Percentiles rank a stretch among this genome's conserved stretches.
phyloP scores from a whole-genome alignment of 2,797 vertebrate genomes.

The Pagetopsis macropterus region DNA sequence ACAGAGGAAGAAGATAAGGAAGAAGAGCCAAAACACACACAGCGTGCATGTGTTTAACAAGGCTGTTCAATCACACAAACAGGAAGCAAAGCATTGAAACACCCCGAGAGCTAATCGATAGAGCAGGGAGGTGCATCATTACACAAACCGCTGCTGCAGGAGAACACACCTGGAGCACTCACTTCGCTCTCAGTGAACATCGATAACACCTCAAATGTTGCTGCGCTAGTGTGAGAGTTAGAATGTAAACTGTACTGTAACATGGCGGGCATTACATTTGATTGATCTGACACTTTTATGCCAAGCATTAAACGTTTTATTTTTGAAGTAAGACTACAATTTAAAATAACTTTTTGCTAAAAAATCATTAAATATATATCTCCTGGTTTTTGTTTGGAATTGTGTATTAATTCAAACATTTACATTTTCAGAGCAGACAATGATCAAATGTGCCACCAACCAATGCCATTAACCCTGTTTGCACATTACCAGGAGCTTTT shows the following conservation, averaged over 20 bases:
- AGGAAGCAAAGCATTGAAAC: conserved; percentile 58
- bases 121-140: conserved; percentile 38
- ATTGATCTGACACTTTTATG: neutral
- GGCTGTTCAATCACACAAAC: conserved; percentile 57
- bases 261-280: neutral
- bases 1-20: conserved; percentile 21
- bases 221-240: neutral
- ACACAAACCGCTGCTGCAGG: conserved; percentile 33
- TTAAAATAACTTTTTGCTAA: too few relatives aligned
- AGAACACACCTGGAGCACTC: conserved; percentile 44
- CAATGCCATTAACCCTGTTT: too few relatives aligned
- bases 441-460: too few relatives aligned
- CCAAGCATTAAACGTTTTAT: neutral
- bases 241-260: neutral
- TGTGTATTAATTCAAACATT: too few relatives aligned
- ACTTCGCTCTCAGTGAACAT: conserved; percentile 26
- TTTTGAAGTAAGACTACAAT: neutral
- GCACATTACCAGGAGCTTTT: too few relatives aligned
- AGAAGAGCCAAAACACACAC: conserved; percentile 30
- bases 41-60: conserved; percentile 49
- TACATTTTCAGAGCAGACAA: too few relatives aligned
- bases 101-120: conserved; percentile 55
- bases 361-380: too few relatives aligned
- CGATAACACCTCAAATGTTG: conserved; percentile 12
- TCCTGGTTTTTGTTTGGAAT: too few relatives aligned